These are phyloP conservation scores for Mugil cephalus DNA, from an alignment of 2,113 vertebrate genomes.

Conservation along the genomic window DNA sequence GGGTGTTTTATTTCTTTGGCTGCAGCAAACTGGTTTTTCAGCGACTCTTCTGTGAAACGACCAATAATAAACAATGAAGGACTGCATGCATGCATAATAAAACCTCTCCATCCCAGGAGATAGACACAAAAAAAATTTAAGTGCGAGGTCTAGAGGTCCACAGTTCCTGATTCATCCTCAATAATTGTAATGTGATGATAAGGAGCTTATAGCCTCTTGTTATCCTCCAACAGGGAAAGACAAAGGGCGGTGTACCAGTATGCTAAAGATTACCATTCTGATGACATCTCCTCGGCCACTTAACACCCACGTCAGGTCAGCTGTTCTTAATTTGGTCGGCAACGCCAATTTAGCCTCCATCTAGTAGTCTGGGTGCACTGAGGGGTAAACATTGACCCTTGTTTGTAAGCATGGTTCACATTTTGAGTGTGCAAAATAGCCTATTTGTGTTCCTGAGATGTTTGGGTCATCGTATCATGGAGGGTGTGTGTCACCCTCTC, in stretches of 20 bases:
- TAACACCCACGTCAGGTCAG: constrained; percentile 81
- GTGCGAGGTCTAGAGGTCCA: constrained; percentile 44
- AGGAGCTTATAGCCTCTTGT: constrained; percentile 81
- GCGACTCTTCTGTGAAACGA: constrained; percentile 30
- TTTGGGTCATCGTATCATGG: constrained; percentile 67
- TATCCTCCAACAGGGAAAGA: constrained; percentile 67
- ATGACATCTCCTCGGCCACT: constrained; percentile 71
- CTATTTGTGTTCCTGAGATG: constrained; percentile 66
- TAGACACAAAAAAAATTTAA: constrained; percentile 62
- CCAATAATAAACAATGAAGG: constrained; percentile 53
- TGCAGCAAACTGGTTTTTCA: constrained; percentile 37
- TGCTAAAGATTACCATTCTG: constrained; percentile 73
- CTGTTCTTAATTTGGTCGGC: constrained; percentile 80
- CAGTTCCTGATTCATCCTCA: constrained; percentile 58
- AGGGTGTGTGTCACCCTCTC: constrained; percentile 46
- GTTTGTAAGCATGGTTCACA: constrained; percentile 69
- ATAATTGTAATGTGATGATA: constrained; percentile 82
- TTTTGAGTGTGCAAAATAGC: constrained; percentile 61
- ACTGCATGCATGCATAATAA: constrained; percentile 64
- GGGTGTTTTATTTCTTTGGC: constrained; percentile 54
- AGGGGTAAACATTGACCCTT: constrained; percentile 72
- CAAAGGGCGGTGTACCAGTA: constrained; percentile 60
- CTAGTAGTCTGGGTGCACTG: constrained; percentile 48
- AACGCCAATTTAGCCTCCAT: constrained; percentile 65
- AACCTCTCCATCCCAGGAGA: constrained; percentile 57